A percentile compares a stretch with the other conserved stretches of the same genome.
Conservation (phyloP, 1,140 invertebrate species). For the Neodiprion fabricii region DNA sequence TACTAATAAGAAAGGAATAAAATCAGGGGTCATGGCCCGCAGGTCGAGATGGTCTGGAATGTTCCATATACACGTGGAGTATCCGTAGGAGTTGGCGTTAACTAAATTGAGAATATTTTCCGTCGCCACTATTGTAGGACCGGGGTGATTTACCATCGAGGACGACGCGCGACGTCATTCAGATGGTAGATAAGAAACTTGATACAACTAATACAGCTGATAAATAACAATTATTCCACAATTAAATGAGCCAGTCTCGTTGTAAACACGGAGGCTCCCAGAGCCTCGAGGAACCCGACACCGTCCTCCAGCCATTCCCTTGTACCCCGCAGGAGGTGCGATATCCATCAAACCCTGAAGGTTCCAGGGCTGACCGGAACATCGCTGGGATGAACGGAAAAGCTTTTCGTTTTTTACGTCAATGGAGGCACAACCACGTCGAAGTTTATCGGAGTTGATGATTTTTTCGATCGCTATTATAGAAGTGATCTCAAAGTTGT, state of each 20-base stretch:
- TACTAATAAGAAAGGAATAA: no score
- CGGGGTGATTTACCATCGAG: neutral
- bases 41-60: no score
- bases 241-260: constrained; percentile 1
- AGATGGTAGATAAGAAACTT: constrained; percentile 9
- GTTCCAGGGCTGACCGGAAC: neutral
- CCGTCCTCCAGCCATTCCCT: neutral
- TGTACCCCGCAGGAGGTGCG: neutral
- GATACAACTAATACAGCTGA: constrained; percentile 8
- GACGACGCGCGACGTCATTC: neutral
- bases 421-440: no score
- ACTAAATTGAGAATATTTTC: constrained; percentile 1
- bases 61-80: no score
- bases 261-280: constrained; percentile 10
- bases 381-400: no score
- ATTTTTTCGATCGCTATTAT: no score
- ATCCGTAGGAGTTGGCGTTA: neutral
- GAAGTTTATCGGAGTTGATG: no score
- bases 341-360: neutral
- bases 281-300: constrained; percentile 4
- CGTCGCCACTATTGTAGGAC: constrained; percentile 1
- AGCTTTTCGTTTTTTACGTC: no score
- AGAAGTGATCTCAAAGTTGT: no score
- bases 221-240: constrained; percentile 15
- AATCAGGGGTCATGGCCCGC: no score